Base-by-base conservation (phyloP, 2,888 invertebrate genomes). In the Scaptomyza reducta region DNA sequence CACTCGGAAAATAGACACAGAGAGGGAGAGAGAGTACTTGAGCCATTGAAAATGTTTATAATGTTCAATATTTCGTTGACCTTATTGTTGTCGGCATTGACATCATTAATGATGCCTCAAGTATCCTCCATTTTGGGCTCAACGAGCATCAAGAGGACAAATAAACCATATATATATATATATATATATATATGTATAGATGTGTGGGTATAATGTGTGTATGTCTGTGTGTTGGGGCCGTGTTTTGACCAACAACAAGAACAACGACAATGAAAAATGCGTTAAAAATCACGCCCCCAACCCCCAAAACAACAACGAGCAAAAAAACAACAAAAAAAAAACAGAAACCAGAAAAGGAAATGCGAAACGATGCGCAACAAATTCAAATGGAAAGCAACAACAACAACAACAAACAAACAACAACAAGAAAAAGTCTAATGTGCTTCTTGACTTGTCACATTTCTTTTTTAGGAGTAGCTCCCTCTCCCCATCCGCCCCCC, bases 71-170 rank as follows among this genome's bases (percentile, higher is more conserved):
- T 79, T 69, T 64, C 73, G 76, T 73, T 69, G 79, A 69, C 79
- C 79, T 79, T 83, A 79, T 79, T 79, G 31, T 31, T 31, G 79
- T 69, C 60, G 63, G 66, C 82, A 85, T 82, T 82, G 82, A 85
- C 82, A 87, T 87, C 82, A 82, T 87, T 82, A 82, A 87, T 79
- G 82, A 83, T 83, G 82, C 83, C 86, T 74, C 63, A 86, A 83
- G 82, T 82, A 71, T 87, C 70, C 88, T 82, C 88, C 86, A 87
- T 87, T 87, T 87, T 78, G 65, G 77, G 68, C 82, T 59, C 62
- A 57, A 68, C 60, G 70, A 70, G 65, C 70, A 59, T 57, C 71
- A 58, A 60, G 60, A 54, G 54, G 49, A 58, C 70, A 71, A 64
- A 77, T 80, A 71, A 77, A 66, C 82, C 74, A 78, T 1, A 27